Evolutionary conservation across 1,140 invertebrate genomes (phyloP).

Genomic region (Euglossa dilemma): DNA sequence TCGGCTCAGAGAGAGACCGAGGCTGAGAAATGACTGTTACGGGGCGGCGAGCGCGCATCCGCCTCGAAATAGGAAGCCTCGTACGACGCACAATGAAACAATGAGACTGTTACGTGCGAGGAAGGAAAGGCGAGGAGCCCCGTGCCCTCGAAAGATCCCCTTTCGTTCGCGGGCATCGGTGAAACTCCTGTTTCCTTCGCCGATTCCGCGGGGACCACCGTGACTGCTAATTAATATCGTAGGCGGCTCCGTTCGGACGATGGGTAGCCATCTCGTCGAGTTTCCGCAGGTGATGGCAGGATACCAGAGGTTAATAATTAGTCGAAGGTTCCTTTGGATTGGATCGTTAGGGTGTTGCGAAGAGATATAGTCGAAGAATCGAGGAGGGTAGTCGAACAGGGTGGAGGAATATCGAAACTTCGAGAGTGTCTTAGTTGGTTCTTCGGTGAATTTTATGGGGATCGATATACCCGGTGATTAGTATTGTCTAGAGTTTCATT

Average conservation of each 20-base stretch:
- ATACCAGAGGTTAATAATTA: too few relatives aligned
- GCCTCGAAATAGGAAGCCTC: conserved; percentile 50
- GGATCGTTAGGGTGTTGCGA: too few relatives aligned
- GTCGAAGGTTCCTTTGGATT: too few relatives aligned
- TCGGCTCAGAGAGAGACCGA: conserved; percentile 36
- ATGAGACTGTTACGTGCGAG: conserved; percentile 57
- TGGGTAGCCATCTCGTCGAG: not conserved
- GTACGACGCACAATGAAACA: conserved; percentile 61
- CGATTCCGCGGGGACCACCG: not conserved
- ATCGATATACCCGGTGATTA: too few relatives aligned
- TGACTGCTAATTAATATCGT: not conserved
- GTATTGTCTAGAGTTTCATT: too few relatives aligned
- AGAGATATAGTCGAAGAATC: too few relatives aligned
- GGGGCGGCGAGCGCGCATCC: conserved; percentile 58
- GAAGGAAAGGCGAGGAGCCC: conserved; percentile 20
- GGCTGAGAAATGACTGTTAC: conserved; percentile 49
- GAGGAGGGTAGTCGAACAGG: too few relatives aligned
- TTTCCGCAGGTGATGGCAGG: too few relatives aligned
- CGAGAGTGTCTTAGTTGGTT: too few relatives aligned
- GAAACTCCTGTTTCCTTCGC: conserved; percentile 16
- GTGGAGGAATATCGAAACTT: too few relatives aligned
- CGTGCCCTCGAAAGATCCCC: conserved; percentile 36
- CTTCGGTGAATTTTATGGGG: too few relatives aligned
- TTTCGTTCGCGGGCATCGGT: conserved; percentile 14
- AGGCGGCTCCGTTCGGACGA: not conserved